A percentile compares a stretch with the other conserved stretches of the same genome.
These are phyloP conservation scores for Syrista parreyssii DNA, from an alignment of 2,888 invertebrate genomes.

Conservation along the genomic window DNA sequence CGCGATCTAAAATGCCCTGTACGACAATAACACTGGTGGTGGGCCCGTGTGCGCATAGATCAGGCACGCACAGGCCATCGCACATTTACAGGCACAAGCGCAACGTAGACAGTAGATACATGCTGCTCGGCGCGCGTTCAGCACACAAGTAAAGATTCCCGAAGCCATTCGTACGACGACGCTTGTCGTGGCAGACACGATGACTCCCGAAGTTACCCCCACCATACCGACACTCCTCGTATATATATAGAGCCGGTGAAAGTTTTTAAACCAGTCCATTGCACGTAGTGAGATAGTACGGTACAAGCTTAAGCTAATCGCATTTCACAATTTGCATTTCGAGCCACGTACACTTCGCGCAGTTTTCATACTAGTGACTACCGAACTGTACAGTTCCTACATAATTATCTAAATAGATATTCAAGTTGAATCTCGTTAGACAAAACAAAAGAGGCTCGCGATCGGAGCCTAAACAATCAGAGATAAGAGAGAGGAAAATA, in stretches of 20 bases:
- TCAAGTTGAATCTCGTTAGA: conserved; percentile 4
- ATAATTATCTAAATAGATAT: background rate
- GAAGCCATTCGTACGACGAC: conserved; percentile 17
- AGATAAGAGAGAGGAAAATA: background rate
- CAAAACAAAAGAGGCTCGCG: background rate
- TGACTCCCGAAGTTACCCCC: conserved; percentile 20
- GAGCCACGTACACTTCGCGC: background rate
- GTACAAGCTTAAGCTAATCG: background rate
- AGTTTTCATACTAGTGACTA: background rate
- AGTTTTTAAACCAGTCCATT: conserved; percentile 19
- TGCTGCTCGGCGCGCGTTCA: background rate
- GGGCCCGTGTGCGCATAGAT: background rate
- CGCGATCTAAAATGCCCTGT: background rate
- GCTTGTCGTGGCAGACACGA: conserved; percentile 24
- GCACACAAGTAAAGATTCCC: background rate
- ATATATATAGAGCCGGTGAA: conserved; percentile 21
- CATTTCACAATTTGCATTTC: conserved; percentile 1
- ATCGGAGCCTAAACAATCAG: background rate
- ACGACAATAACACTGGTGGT: background rate
- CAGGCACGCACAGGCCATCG: background rate
- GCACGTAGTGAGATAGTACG: conserved; percentile 16
- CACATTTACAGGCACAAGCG: background rate
- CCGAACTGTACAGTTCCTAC: background rate
- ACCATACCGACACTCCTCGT: background rate
- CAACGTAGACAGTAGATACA: background rate